phyloP scores from a whole-genome alignment of 2,797 vertebrate species.

The Malacoraja senta region DNA sequence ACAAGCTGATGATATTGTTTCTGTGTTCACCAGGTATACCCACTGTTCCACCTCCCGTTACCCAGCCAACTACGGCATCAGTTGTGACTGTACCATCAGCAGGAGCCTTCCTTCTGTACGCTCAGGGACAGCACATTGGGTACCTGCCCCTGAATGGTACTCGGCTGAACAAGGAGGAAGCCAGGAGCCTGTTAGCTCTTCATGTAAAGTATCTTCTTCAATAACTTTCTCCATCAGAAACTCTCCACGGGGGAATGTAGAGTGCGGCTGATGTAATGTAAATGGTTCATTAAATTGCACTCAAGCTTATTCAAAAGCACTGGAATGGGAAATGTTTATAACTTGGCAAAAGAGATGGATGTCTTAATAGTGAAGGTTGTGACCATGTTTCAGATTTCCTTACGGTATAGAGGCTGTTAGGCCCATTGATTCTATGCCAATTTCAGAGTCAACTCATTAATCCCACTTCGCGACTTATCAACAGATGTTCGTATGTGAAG shows the following conservation, averaged over 20 bases:
- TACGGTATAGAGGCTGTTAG: too few relatives aligned
- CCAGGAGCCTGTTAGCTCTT: conserved; percentile 76
- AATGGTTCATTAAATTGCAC: not conserved
- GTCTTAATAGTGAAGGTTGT: too few relatives aligned
- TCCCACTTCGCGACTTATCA: too few relatives aligned
- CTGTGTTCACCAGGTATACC: conserved; percentile 67
- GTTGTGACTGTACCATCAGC: conserved; percentile 65
- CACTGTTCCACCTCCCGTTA: conserved; percentile 66
- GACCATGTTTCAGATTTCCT: too few relatives aligned
- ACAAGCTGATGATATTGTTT: not conserved
- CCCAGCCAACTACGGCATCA: conserved; percentile 67
- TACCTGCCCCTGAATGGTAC: conserved; percentile 82
- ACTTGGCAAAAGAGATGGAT: not conserved
- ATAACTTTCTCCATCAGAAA: not conserved
- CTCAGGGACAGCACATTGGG: conserved; percentile 90
- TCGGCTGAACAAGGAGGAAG: conserved; percentile 62
- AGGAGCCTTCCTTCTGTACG: conserved; percentile 79
- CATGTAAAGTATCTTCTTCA: conserved; percentile 67
- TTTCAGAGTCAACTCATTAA: too few relatives aligned
- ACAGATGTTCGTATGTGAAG: too few relatives aligned
- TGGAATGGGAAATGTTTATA: not conserved
- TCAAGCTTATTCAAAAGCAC: not conserved
- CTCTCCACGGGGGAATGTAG: conserved; percentile 29
- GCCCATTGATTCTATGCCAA: too few relatives aligned
- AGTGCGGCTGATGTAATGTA: not conserved